These are phyloP conservation scores for Lophotis ruficrista DNA, from an alignment of 2,113 vertebrate genomes.

Conservation along the genomic window DNA sequence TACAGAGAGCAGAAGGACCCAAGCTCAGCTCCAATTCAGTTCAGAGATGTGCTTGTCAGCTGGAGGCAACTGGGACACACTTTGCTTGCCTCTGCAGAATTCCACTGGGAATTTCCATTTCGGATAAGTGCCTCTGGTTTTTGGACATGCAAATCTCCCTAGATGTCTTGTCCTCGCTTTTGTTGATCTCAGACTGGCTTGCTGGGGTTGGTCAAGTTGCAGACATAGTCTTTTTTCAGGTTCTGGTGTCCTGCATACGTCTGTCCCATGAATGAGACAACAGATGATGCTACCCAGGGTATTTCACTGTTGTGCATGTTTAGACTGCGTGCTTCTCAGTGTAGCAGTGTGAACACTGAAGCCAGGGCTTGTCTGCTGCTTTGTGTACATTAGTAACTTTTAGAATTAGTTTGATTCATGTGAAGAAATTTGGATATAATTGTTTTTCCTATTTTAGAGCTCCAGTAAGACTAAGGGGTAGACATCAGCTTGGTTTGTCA, in stretches of 20 bases:
- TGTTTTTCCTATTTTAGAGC: neutral
- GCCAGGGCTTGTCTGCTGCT: neutral
- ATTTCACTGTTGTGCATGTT: neutral
- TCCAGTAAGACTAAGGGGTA: neutral
- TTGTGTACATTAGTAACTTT: neutral
- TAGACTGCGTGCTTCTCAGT: neutral
- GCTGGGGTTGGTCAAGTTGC: neutral
- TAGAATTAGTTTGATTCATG: neutral
- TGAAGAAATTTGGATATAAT: neutral
- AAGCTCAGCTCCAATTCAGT: neutral
- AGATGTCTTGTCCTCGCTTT: neutral
- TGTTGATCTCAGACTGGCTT: neutral
- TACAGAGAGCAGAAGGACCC: neutral
- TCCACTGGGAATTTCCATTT: neutral
- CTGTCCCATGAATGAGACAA: neutral
- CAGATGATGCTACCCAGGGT: rapidly evolving
- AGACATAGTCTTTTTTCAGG: too few species aligned
- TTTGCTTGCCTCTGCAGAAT: neutral
- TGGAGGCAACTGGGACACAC: neutral
- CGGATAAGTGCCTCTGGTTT: neutral
- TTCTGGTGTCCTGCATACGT: neutral
- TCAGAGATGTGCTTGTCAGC: neutral
- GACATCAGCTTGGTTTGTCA: neutral
- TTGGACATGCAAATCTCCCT: neutral
- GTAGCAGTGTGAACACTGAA: neutral